Base-by-base conservation (phyloP, 1,140 invertebrate species). In the Drosophila pallidifrons region DNA sequence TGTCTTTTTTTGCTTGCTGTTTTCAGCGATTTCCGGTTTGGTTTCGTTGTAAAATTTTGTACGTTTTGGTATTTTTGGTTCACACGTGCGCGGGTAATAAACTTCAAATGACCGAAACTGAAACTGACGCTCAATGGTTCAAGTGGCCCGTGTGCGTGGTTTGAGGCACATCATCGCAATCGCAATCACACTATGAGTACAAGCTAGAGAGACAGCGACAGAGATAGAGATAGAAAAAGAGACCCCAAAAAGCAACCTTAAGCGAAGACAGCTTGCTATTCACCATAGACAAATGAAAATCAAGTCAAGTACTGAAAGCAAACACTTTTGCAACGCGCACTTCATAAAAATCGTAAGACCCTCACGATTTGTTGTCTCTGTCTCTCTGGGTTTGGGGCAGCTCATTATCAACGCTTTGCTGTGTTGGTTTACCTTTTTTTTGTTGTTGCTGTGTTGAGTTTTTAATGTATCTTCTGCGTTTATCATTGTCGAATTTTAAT, bases 401-500 rank as follows among this genome's bases (percentile, higher is more conserved):
- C 67, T 70, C 58, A 89, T 80, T 83, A 75, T 81, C 70, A 81
- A 85, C 52, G 63, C 67, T 66, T 71, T 58, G 16, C 20, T 8
- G 15, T 58, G 16, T 66, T 71, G 51, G 16, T 61, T 59, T 60
- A 41, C 70, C 52, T 78, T 88, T 86, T 78, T 88, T 81, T 20
- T 20, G 2, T 20, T 20, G 20, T 25, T 25, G 20, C 4, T 25
- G 20, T 25, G 20, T 25, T 25, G 20, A 25, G 20, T 25, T 25
- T 25, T 89, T 73, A 86, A 86, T 85, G 81, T 89, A 81, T 88
- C 79, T 82, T 69, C 82, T 67, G 69, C 73, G 76, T 91, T 87
- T 89, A 89, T 89, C 79, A 86, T 90, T 88, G 85, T 81, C 85
- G 81, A 89, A 88, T 88, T 88, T 89, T 83, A 88, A 88, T 88